Conservation (phyloP, 92 coral and sea anemone species). For the Phymanthus crucifer region DNA sequence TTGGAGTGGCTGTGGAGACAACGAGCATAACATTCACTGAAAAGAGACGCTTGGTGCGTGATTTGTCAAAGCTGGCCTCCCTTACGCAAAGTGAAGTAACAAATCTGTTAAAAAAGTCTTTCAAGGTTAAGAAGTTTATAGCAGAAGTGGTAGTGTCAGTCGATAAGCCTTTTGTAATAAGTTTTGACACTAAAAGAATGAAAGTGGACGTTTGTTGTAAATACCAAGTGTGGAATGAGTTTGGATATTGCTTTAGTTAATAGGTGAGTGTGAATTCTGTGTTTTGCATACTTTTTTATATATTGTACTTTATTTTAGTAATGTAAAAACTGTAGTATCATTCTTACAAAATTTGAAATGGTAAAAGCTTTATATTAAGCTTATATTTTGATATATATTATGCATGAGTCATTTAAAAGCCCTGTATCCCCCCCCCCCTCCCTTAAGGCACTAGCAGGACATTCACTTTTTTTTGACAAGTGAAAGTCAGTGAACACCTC, state of each 20-base stretch:
- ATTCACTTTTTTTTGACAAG: no score
- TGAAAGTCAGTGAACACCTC: no score
- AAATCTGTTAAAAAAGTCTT: conserved; percentile 4
- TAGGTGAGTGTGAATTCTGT: conserved; percentile 15
- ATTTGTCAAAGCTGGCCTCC: conserved; percentile 44
- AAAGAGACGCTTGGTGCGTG: conserved; percentile 49
- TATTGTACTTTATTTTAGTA: conserved; percentile 10
- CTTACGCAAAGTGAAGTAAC: conserved; percentile 27
- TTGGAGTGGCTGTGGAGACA: conserved; percentile 37
- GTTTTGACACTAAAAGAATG: conserved; percentile 24
- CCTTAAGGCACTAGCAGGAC: no score
- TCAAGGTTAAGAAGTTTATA: conserved; percentile 31
- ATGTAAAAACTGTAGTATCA: no score
- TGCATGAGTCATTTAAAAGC: no score
- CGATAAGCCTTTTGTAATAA: conserved; percentile 50
- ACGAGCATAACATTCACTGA: conserved; percentile 30
- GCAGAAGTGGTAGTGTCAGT: conserved; percentile 38
- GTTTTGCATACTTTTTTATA: conserved; percentile 30
- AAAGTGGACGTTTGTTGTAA: conserved; percentile 46
- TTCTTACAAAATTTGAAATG: no score
- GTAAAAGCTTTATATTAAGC: no score
- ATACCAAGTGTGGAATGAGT: conserved; percentile 50
- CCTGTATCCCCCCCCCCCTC: no score
- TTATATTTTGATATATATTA: no score
- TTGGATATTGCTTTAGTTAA: conserved; percentile 48